Evolutionary conservation across 2,888 invertebrate genomes (phyloP), one percentile per base, ranked within the genome.

Genomic region (Nudaria mundana): DNA sequence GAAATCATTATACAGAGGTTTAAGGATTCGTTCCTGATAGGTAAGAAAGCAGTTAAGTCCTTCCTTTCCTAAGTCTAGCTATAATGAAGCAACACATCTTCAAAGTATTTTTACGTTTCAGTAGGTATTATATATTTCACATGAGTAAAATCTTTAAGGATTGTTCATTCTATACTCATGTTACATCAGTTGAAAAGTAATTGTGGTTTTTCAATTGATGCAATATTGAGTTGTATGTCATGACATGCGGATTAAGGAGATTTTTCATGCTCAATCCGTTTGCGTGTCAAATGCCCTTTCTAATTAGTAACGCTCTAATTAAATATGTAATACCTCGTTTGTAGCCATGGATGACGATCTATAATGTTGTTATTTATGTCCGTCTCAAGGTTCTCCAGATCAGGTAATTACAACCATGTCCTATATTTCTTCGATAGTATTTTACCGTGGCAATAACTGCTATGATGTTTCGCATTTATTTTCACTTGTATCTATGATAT

Each of bases 1-100:
- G 75, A 78, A 61, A 65, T 76, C 11, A 54, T 61, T 30, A 57
- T 65, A 42, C 59, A 76, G 44, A 66, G 63, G 35, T 74, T 70
- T 57, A 50, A 53, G 37, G 66, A 64, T 36, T 48, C 63, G 43
- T 53, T 52, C 42, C 38, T 52, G 36, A 38, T 65, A 45, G 75
- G 76, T 76, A 74, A 72, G 34, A 5, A 3, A 16, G n/a, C n/a
- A n/a, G n/a, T n/a, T n/a, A n/a, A n/a, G n/a, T n/a, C n/a, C n/a
- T n/a, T n/a, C n/a, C n/a, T n/a, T n/a, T n/a, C n/a, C n/a, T n/a
- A n/a, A n/a, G n/a, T n/a, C n/a, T n/a, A n/a, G n/a, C n/a, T n/a
- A n/a, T n/a, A n/a, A n/a, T n/a, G n/a, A n/a, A n/a, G n/a, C n/a
- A n/a, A n/a, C n/a, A n/a, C n/a, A n/a, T n/a, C n/a, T n/a, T n/a